A percentile compares a stretch with the other conserved stretches of the same genome.
These are phyloP conservation scores for Uloborus diversus DNA, from an alignment of 1,140 invertebrate genomes.

Conservation along the genomic window DNA sequence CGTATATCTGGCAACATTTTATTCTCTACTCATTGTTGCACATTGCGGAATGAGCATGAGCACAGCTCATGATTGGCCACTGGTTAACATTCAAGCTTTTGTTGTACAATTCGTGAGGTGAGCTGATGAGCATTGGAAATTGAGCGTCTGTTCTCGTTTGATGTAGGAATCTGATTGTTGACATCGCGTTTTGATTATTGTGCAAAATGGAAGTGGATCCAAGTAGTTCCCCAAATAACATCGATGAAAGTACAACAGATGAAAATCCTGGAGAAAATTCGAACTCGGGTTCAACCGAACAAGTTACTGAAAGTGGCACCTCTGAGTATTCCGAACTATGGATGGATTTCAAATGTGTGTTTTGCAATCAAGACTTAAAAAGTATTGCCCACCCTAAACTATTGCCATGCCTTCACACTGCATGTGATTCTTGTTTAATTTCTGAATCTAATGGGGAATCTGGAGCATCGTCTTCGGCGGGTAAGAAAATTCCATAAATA, in stretches of 20 bases:
- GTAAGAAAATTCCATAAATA: background rate
- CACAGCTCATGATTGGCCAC: background rate
- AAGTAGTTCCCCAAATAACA: constrained; percentile 1
- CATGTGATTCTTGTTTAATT: constrained; percentile 79
- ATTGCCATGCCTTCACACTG: constrained; percentile 85
- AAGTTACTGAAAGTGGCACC: constrained; percentile 36
- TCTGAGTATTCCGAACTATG: constrained; percentile 19
- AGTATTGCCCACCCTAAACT: constrained; percentile 75
- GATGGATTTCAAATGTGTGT: constrained; percentile 71
- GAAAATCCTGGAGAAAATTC: constrained; percentile 25
- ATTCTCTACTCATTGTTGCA: constrained; percentile 16
- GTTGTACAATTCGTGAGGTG: background rate
- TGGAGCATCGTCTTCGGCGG: constrained; percentile 6
- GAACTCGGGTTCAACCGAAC: constrained; percentile 38
- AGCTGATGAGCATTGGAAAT: background rate
- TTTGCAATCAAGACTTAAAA: constrained; percentile 74
- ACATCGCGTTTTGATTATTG: background rate
- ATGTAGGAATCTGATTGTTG: background rate
- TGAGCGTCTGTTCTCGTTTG: background rate
- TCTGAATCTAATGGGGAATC: constrained; percentile 70
- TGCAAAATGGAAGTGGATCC: constrained; percentile 36
- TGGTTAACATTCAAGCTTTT: background rate
- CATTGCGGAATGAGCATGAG: constrained; percentile 12
- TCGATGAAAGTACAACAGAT: background rate
- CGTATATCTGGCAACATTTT: background rate